phyloP scores from a whole-genome alignment of 2,888 invertebrate species.

The Sinopyrophorus schimmeli region DNA sequence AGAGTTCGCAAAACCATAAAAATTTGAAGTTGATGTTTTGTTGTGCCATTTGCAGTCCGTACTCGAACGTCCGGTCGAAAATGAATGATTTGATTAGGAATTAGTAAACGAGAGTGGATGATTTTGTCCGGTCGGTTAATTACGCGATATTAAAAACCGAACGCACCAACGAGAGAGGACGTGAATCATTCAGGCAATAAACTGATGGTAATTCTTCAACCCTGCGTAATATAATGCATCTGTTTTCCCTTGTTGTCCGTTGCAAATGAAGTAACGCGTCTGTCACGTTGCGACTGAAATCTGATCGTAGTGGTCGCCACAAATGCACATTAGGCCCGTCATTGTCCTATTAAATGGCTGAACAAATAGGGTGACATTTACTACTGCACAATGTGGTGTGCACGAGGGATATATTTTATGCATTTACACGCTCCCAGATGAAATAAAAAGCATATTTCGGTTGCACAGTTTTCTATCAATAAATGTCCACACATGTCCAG shows the following conservation, averaged over 20 bases:
- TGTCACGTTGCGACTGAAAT: constrained; percentile 36
- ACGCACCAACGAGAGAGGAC: constrained; percentile 15
- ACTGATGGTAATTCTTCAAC: constrained; percentile 34
- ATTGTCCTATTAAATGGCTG: constrained; percentile 42
- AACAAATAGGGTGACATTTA: constrained; percentile 39
- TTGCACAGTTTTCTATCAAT: background rate
- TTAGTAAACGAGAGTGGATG: constrained; percentile 2
- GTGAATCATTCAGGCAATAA: constrained; percentile 35
- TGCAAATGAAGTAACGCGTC: constrained; percentile 28
- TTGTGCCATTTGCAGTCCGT: constrained; percentile 13
- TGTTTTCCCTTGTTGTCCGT: constrained; percentile 26
- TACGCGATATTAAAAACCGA: constrained; percentile 18
- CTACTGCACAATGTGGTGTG: constrained; percentile 1
- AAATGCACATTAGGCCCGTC: constrained; percentile 42
- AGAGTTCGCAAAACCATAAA: constrained; percentile 8
- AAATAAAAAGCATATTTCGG: background rate
- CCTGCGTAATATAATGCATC: constrained; percentile 31
- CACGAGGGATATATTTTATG: constrained; percentile 2
- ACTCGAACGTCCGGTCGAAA: constrained; percentile 9
- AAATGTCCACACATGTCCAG: no score
- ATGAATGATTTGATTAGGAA: constrained; percentile 14
- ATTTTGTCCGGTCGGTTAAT: constrained; percentile 7
- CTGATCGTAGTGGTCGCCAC: constrained; percentile 36
- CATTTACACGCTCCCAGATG: background rate
- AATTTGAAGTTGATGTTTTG: constrained; percentile 15